phyloP scores from a whole-genome alignment of 2,888 invertebrate genomes.

The Sarcophaga caerulescens region DNA sequence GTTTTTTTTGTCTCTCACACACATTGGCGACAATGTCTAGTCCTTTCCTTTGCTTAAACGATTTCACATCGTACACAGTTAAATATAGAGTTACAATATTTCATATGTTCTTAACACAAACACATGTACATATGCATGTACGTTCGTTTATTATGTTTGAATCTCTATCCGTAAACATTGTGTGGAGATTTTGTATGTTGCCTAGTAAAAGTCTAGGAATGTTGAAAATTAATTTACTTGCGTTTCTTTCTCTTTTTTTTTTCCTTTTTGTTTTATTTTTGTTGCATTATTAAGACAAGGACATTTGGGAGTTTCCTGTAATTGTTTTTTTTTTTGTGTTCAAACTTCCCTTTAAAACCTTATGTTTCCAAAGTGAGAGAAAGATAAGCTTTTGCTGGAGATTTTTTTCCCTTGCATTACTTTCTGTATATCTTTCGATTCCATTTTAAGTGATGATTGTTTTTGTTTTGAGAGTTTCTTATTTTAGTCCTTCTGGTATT shows the following conservation, averaged over 20 bases:
- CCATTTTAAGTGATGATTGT: constrained; percentile 35
- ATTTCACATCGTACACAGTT: constrained; percentile 64
- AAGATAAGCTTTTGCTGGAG: constrained; percentile 52
- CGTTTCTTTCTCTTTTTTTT: constrained; percentile 52
- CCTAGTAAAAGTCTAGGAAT: constrained; percentile 59
- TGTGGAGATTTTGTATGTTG: neutral
- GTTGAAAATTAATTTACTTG: constrained; percentile 77
- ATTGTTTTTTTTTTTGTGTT: constrained; percentile 48
- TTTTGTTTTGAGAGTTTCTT: neutral
- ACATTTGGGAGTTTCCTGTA: constrained; percentile 75
- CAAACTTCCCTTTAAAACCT: constrained; percentile 44
- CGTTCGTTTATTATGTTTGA: neutral
- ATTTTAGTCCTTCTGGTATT: neutral
- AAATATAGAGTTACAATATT: constrained; percentile 56
- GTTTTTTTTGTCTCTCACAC: constrained; percentile 27
- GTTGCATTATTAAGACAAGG: constrained; percentile 59
- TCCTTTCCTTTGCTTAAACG: constrained; percentile 59
- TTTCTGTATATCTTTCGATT: neutral
- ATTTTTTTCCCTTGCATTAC: constrained; percentile 73
- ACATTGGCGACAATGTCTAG: constrained; percentile 63
- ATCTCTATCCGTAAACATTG: neutral
- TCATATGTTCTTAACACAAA: constrained; percentile 45
- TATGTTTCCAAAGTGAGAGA: constrained; percentile 18
- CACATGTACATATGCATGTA: neutral
- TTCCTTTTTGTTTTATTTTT: neutral